These are phyloP conservation scores for Pararge aegeria DNA, from an alignment of 1,140 invertebrate species.

Conservation along the genomic window DNA sequence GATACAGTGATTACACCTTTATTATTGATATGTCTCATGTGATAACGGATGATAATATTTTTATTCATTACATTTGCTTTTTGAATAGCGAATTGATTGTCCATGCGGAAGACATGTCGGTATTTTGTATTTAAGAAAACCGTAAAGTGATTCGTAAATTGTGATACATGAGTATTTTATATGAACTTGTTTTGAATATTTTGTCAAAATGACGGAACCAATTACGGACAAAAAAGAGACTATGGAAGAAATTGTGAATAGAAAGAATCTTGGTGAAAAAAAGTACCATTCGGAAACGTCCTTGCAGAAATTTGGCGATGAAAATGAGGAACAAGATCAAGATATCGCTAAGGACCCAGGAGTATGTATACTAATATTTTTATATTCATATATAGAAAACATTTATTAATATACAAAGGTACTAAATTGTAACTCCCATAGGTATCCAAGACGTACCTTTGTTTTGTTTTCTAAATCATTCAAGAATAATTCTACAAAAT, in stretches of 20 bases:
- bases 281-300: conserved; percentile 67
- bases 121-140: conserved; percentile 9
- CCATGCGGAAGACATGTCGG: conserved; percentile 26
- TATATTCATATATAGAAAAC: too few species aligned
- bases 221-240: conserved; percentile 42
- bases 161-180: conserved; percentile 16
- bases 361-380: conserved; percentile 39
- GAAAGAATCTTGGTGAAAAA: conserved; percentile 58
- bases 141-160: conserved; percentile 20
- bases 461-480: too few species aligned
- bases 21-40: conserved; percentile 54
- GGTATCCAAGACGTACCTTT: too few species aligned
- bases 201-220: conserved; percentile 48
- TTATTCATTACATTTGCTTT: conserved; percentile 66
- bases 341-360: conserved; percentile 50
- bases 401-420: too few species aligned
- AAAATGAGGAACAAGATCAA: conserved; percentile 34
- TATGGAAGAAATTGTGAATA: conserved; percentile 58
- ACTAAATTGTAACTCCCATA: too few species aligned
- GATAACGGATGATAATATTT: conserved; percentile 52
- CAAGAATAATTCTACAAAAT: too few species aligned
- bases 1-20: conserved; percentile 39
- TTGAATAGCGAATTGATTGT: conserved; percentile 49
- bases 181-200: conserved; percentile 12
- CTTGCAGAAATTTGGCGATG: conserved; percentile 52